These are phyloP conservation scores for Pempheris klunzingeri DNA, from an alignment of 2,797 vertebrate genomes.

Conservation along the genomic window DNA sequence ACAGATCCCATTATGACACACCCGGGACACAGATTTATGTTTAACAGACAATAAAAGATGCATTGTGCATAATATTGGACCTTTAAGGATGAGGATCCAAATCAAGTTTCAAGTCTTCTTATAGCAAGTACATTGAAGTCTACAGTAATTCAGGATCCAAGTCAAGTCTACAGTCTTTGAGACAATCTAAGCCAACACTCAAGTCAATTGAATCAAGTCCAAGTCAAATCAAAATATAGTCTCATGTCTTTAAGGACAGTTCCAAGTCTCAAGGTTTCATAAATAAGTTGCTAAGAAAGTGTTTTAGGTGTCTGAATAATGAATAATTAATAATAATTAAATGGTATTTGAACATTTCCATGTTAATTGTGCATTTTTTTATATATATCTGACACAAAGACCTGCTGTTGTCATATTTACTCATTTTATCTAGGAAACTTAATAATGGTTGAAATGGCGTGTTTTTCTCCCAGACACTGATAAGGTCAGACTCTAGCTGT, in stretches of 20 bases:
- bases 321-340: too few species aligned
- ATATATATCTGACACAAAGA: neutral
- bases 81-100: too few species aligned
- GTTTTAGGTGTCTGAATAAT: neutral
- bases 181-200: neutral
- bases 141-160: neutral
- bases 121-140: neutral
- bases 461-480: neutral
- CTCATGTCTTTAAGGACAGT: neutral
- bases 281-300: neutral
- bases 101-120: neutral
- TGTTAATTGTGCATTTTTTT: neutral
- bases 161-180: neutral
- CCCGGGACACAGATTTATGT: too few species aligned
- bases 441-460: neutral
- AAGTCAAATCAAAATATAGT: neutral
- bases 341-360: neutral
- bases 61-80: too few species aligned
- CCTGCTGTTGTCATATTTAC: neutral
- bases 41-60: too few species aligned
- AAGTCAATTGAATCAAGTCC: neutral
- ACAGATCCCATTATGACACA: too few species aligned
- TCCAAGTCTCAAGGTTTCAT: neutral
- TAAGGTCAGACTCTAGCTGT: constrained; percentile 15
- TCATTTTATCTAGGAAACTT: constrained; percentile 7